Base-by-base conservation (phyloP, 2,888 invertebrate genomes). In the Drosophila silvestris region DNA sequence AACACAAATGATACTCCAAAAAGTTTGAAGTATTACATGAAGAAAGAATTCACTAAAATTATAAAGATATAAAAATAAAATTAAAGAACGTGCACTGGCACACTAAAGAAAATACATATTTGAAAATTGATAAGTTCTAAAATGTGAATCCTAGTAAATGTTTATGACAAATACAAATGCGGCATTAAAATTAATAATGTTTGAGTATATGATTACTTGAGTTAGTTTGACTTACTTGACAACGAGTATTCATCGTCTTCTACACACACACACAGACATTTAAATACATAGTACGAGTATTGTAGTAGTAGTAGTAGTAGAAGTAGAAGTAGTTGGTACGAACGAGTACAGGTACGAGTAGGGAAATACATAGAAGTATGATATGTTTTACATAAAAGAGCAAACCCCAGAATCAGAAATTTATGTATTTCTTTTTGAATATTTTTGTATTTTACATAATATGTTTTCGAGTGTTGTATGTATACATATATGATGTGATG, bases 181-280 rank as follows among this genome's bases (percentile, higher is more conserved):
- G 70, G 54, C 73, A 60, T 56, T 64, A 58, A 50, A 61, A 41
- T 50, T n/a, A 47, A 47, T 47, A 47, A 63, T 44, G 65, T 62
- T 78, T 53, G 77, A 78, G 51, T 67, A 58, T 33, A 80, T 81
- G 81, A 76, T 53, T 70, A 66, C 77, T 78, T 78, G 69, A 82
- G 68, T 78, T 83, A 80, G 65, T 90, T 89, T 85, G 94, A 95
- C 95, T 95, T 95, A 95, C 95, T 95, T 95, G 95, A 92, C 93
- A 94, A 94, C 92, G 94, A 94, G 95, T 94, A 95, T 94, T 95
- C 95, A 94, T 95, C 95, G 94, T 95, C 95, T 95, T 92, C 92
- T 92, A 92, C 77, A 90, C 87, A 83, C 88, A 91, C 88, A 91
- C 81, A 81, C 82, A 91, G 78, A 90, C 78, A 91, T 81, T 75